phyloP scores from a whole-genome alignment of 2,797 vertebrate species.

The Limnodromus scolopaceus region DNA sequence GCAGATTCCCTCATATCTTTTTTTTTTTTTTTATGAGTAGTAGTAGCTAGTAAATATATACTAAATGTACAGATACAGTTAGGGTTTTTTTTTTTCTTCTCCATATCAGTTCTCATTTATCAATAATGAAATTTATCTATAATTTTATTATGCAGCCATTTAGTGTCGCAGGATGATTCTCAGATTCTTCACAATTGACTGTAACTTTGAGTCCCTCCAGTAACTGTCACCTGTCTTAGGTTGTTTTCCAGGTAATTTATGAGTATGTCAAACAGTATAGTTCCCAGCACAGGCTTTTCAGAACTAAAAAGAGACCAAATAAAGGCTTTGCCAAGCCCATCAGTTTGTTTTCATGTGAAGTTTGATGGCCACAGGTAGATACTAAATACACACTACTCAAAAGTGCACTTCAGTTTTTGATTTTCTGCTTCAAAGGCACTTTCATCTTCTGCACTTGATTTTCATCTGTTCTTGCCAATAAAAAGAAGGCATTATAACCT shows the following conservation, averaged over 20 bases:
- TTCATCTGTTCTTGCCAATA: not conserved
- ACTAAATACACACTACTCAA: not conserved
- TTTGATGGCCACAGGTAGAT: not conserved
- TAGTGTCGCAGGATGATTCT: not conserved
- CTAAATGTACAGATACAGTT: not conserved
- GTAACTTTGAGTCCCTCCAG: not conserved
- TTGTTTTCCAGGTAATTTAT: not conserved
- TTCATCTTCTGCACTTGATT: constrained; percentile 28
- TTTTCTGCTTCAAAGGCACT: constrained; percentile 23
- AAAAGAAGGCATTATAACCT: not conserved
- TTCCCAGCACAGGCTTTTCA: not conserved
- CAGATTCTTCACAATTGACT: not conserved
- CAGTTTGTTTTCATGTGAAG: not conserved
- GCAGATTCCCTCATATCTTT: not conserved
- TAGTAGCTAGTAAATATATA: not conserved
- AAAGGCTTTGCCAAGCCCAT: not conserved
- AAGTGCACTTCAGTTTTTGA: not conserved
- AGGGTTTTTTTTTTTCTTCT: not conserved
- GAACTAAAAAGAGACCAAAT: not conserved
- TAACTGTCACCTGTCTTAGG: not conserved
- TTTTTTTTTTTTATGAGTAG: not conserved
- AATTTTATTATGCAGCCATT: not conserved
- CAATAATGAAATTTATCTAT: not conserved
- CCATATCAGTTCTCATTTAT: not conserved
- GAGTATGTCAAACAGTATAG: not conserved